phyloP scores from a whole-genome alignment of 2,113 vertebrate genomes.

The Aegithalos caudatus region DNA sequence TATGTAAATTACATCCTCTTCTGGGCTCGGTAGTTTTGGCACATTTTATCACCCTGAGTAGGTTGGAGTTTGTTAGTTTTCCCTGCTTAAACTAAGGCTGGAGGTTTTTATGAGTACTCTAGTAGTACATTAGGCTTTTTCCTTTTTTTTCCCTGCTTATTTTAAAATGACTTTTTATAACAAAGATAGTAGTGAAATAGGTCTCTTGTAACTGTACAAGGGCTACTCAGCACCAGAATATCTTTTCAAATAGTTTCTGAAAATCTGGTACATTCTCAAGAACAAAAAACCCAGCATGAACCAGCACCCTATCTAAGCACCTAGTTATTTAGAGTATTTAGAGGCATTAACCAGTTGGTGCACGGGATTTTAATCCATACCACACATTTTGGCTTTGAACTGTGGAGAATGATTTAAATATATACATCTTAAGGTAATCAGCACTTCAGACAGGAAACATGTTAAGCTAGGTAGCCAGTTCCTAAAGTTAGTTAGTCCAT shows the following conservation, averaged over 20 bases:
- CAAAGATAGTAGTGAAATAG: background rate
- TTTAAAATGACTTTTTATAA: background rate
- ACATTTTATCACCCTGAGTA: constrained; percentile 4
- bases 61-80: constrained; percentile 1
- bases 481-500: background rate
- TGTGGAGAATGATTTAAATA: background rate
- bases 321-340: background rate
- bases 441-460: background rate
- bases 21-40: background rate
- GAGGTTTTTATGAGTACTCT: background rate
- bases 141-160: background rate
- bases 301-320: background rate
- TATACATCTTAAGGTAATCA: background rate
- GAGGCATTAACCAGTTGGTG: background rate
- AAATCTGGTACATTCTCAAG: background rate
- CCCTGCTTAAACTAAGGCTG: background rate
- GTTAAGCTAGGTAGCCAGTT: background rate
- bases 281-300: background rate
- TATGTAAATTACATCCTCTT: background rate
- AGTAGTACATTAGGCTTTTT: background rate
- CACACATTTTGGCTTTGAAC: background rate
- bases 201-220: background rate
- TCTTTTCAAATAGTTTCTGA: background rate
- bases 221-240: background rate
- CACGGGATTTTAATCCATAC: background rate